Base-by-base conservation (phyloP, 2,888 invertebrate genomes). In the Mantis religiosa region DNA sequence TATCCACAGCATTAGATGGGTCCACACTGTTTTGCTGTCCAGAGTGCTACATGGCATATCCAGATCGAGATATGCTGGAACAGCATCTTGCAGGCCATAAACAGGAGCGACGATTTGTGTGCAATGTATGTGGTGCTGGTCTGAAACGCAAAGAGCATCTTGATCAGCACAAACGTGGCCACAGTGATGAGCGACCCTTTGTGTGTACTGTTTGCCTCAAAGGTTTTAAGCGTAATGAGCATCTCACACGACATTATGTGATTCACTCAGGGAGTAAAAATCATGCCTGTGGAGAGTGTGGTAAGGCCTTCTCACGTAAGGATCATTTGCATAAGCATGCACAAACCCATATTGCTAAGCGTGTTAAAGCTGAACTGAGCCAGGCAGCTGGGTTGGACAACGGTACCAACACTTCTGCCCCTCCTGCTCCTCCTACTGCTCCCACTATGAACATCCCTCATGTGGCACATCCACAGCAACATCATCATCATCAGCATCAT, bases 181-280 rank as follows among this genome's bases (percentile, higher is more conserved):
- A 94, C 89, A 93, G 93, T 12, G 93, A 93, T 85, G 94, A 94
- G 89, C 92, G 94, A 85, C 94, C 94, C 28, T 90, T 89, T 87
- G 90, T 90, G 15, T 91, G 91, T 84, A 87, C 90, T 30, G 89
- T 91, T 28, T 91, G 91, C 86, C 86, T 90, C 81, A 91, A 91
- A 86, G 93, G 93, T 3, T 94, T 94, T 91, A 94, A 94, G 89
- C 92, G 94, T 82, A 94, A 94, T 90, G 94, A 94, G 89, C 94
- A 94, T 91, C 92, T 94, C n/a, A 94, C 94, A 0, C 93, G 94
- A 86, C 94, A 94, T 91, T 93, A 93, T 89, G 93, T 94, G 7
- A 94, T 94, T 89, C 94, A 94, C 90, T 94, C 94, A 0, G 94
- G 94, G 3, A 93, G 94, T 90, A 94, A 94, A 90, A 94, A 93